Percentiles rank a stretch among this genome's conserved stretches.
These are phyloP conservation scores for Megastigmus dorsalis DNA, from an alignment of 2,888 invertebrate genomes.

Conservation along the genomic window DNA sequence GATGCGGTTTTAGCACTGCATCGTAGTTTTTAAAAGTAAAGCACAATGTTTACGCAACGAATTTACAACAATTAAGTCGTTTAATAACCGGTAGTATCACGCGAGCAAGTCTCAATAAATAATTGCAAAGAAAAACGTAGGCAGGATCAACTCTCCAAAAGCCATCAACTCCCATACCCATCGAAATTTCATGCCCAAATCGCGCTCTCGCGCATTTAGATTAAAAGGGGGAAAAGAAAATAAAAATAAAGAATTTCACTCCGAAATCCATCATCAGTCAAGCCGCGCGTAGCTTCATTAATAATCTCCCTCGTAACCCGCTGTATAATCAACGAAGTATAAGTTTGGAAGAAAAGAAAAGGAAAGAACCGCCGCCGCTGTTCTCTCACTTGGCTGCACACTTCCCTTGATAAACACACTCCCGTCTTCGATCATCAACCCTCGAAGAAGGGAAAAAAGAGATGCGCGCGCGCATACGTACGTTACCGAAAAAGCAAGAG, in stretches of 20 bases:
- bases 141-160: too few relatives aligned
- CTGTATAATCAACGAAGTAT: neutral
- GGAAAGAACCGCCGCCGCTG: too few relatives aligned
- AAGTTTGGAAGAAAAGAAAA: too few relatives aligned
- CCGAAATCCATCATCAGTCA: constrained; percentile 37
- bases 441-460: neutral
- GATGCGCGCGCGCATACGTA: neutral
- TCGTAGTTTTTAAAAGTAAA: too few relatives aligned
- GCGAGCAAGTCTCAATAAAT: too few relatives aligned
- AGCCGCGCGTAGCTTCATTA: constrained; percentile 31
- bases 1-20: too few relatives aligned
- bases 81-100: too few relatives aligned
- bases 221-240: constrained; percentile 1
- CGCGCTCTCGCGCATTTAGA: neutral
- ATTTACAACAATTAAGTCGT: too few relatives aligned
- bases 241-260: too few relatives aligned
- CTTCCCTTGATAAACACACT: neutral
- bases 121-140: too few relatives aligned
- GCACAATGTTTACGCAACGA: too few relatives aligned
- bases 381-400: neutral
- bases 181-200: constrained; percentile 22
- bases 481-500: neutral
- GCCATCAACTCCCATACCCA: too few relatives aligned
- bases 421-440: neutral
- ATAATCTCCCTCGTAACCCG: constrained; percentile 25